Base-by-base conservation (phyloP, 2,113 vertebrate species). In the Colinus virginianus region DNA sequence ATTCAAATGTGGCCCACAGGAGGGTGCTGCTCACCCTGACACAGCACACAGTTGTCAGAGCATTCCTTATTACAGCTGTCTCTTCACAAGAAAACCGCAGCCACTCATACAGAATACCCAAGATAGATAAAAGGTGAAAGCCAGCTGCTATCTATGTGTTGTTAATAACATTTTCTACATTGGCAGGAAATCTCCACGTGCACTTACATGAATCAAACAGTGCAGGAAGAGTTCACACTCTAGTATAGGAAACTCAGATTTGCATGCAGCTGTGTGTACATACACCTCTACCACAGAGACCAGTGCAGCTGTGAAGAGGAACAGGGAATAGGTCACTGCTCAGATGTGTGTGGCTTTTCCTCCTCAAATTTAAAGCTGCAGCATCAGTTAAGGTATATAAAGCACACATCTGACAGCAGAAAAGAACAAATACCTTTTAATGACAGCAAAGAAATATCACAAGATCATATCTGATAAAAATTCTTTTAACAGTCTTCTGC, bases 381-480 rank as follows among this genome's bases (percentile, higher is more conserved):
- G 71, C 45, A 26, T 2, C 43, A 68, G 19, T 40, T 26, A 7
- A 63, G 42, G 49, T 43, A 75, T 16, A 32, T 16, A 32, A 78
- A 75, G 8, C 8, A 80, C 4, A 64, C 1, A 4, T 26, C 61
- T 2, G 2, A 94, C 62, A 93, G 63, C 72, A 85, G 59, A 78
- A 45, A 85, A 30, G 4, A 12, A 26, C 30, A 76, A 94, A 93
- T 58, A 49, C 84, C 6, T 76, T 96, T 97, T 96, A 96, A 94
- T 97, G 20, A 26, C 38, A 26, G 70, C 67, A 53, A 74, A 90
- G 75, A 63, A 91, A 91, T 23, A 51, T 34, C 78, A 75, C 40
- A 59, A 40, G n/a, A 86, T 82, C 32, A 6, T 72, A 89, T 81
- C 20, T n/a, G 68, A 92, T 32, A 94, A 56, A 71, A 90, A 83